Evolutionary conservation across 2,797 vertebrate genomes (phyloP).

Genomic region (Pipistrellus pipistrellus): DNA sequence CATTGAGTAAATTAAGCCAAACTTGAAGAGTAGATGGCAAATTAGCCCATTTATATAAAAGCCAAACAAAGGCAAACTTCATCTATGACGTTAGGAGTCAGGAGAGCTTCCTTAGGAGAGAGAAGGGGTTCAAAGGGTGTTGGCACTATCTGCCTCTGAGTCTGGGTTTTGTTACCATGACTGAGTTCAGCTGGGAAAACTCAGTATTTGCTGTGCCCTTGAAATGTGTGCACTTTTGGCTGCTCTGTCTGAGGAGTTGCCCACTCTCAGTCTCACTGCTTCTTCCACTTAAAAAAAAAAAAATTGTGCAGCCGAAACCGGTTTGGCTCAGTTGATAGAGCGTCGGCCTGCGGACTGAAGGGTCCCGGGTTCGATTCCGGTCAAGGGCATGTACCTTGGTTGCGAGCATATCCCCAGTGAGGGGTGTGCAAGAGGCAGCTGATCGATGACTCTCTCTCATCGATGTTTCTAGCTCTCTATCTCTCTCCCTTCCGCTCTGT

Average conservation of each 20-base stretch:
- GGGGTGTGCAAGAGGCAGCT: too few species aligned
- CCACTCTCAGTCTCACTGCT: neutral
- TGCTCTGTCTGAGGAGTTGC: neutral
- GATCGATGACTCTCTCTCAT: too few species aligned
- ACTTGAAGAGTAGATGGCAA: neutral
- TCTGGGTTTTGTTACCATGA: neutral
- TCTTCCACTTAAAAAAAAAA: neutral
- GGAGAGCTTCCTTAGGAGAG: neutral
- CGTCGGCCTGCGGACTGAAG: too few species aligned
- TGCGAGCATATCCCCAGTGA: too few species aligned
- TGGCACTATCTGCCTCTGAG: neutral
- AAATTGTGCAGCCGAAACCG: neutral
- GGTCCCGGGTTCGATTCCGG: too few species aligned
- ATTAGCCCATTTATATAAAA: neutral
- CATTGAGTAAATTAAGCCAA: neutral
- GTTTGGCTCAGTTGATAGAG: too few species aligned
- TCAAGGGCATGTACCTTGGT: too few species aligned
- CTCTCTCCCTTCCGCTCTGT: too few species aligned
- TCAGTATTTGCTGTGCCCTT: neutral
- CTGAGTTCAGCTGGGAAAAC: neutral
- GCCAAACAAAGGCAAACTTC: constrained; percentile 12
- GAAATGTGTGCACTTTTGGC: neutral
- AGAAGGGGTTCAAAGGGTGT: neutral
- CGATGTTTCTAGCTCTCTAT: too few species aligned
- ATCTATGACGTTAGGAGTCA: neutral